Evolutionary conservation across 2,888 invertebrate species (phyloP), one percentile per base, ranked within the genome.

Genomic region (Nemotelus nigrinus): DNA sequence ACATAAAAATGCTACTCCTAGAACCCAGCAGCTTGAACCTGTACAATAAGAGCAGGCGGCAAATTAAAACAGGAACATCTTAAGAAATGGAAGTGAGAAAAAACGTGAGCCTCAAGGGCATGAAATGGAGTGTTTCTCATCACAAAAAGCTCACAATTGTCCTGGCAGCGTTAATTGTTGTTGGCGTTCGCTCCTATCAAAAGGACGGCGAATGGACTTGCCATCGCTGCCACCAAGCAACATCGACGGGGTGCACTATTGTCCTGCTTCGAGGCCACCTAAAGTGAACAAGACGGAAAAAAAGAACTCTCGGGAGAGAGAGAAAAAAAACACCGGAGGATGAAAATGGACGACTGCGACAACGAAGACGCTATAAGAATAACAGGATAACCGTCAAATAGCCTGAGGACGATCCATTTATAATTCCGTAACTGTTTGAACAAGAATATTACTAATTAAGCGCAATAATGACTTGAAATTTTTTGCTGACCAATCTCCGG

Each of bases 361-460:
- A 72, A 47, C 58, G 72, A 47, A 57, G 58, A 57, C 72, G 60
- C 47, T 57, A 57, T 53, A 65, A 55, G 57, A 70, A 76, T 63
- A 78, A 72, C 71, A 79, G 71, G 76, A 78, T 71, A 77, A 65
- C 71, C 77, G 72, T 77, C 77, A 77, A 79, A 77, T 75, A 78
- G 64, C 79, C 79, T 72, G 55, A 74, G 78, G 79, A 77, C 68
- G 76, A 78, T 78, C 78, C 72, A 79, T 79, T 79, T 79, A 79
- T 79, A 79, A 79, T 79, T 79, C 79, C 79, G 78, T 79, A 79
- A 79, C 79, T 79, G 79, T 79, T 79, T 79, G 78, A 79, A 79
- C 79, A 79, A 79, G 79, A 78, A 79, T 79, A 79, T 79, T 79
- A 79, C 79, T 79, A 79, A 79, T 79, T 79, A 79, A 79, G 79